Evolutionary conservation across 2,888 invertebrate species (phyloP), one percentile per base, ranked within the genome.

Genomic region (Ctenicera cuprea): DNA sequence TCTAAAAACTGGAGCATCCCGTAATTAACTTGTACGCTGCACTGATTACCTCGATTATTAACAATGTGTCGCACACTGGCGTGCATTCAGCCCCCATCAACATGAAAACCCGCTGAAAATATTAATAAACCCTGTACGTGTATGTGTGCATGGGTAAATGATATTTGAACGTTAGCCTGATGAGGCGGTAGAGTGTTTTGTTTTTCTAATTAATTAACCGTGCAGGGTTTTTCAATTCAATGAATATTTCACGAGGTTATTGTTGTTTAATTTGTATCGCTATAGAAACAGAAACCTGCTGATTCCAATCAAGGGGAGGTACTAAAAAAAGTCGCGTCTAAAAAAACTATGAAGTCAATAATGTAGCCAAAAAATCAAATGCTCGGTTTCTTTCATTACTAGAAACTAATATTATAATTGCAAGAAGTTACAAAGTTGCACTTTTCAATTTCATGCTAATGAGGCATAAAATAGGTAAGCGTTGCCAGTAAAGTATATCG

Each of bases 1-100:
- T 74, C 59, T 38, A 74, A 74, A 74, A 74, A 69, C 64, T 61
- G 41, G 64, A 59, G 64, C 64, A 50, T 48, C 37, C 33, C 30
- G 65, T 74, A 74, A 74, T 74, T 74, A 74, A 74, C 70, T 74
- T 74, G 30, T 74, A 70, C 70, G 59, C 52, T 74, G 70, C 66
- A 70, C 70, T 70, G 74, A 74, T 74, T 70, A 65, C 74, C 59
- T 48, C 65, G 64, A 74, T 65, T 69, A 69, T 73, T 61, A 73
- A 74, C 70, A 74, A 69, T 59, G 69, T 73, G 69, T 73, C 67
- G 69, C 38, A 59, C 48, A 57, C 54, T 59, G 22, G 30, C 63
- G 54, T 73, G 54, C 67, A 73, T 63, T 67, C 63, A 45, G 38
- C 41, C n/a, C 30, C 30, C 33, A 59, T 37, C 45, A 37, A 65